Evolutionary conservation across 2,888 invertebrate genomes (phyloP).

Genomic region (Epirrita christyi): DNA sequence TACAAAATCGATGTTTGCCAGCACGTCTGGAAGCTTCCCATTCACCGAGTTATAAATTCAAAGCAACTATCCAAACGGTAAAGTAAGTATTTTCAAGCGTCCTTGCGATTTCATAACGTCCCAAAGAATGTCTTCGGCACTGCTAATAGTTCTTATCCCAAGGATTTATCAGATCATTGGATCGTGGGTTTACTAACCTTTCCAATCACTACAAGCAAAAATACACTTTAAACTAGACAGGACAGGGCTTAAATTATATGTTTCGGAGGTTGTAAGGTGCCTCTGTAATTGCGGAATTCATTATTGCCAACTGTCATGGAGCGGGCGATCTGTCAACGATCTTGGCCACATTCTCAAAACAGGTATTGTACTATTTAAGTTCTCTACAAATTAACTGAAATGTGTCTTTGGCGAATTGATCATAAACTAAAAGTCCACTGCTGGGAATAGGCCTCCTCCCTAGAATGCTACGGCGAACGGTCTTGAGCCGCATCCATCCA

Average conservation of each 20-base stretch:
- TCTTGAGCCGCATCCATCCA: no score
- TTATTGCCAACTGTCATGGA: conserved; percentile 52
- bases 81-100: conserved; percentile 26
- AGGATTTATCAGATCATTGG: conserved; percentile 54
- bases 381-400: conserved; percentile 27
- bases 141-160: conserved; percentile 56
- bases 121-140: conserved; percentile 48
- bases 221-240: conserved; percentile 26
- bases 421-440: no score
- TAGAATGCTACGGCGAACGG: no score
- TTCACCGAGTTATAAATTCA: conserved; percentile 15
- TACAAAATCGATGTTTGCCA: neutral
- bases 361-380: conserved; percentile 38
- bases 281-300: conserved; percentile 56
- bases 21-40: neutral
- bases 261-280: conserved; percentile 39
- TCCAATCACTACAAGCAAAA: conserved; percentile 27
- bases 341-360: conserved; percentile 46
- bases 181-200: conserved; percentile 43
- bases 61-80: conserved; percentile 19
- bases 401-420: neutral
- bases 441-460: no score
- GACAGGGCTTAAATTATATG: conserved; percentile 32
- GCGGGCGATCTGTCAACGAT: conserved; percentile 53
- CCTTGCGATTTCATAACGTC: conserved; percentile 51